Conservation (phyloP, 2,113 vertebrate genomes). For the Hystrix brachyura region DNA sequence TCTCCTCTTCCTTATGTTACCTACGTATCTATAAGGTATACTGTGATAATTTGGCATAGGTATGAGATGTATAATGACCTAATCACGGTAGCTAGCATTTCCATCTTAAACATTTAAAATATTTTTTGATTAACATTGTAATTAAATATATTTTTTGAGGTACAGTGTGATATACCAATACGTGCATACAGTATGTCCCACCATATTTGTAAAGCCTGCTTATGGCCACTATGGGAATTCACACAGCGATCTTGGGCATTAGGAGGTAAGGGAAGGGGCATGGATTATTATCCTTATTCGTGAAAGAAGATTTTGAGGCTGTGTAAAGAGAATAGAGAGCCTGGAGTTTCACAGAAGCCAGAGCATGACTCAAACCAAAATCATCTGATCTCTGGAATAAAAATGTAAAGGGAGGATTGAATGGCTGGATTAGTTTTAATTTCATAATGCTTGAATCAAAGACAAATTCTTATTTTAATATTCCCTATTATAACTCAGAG, state of each 20-base stretch:
- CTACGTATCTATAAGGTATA: not conserved
- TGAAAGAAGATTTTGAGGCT: not conserved
- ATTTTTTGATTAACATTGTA: not conserved
- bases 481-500: not conserved
- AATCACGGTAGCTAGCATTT: not conserved
- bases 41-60: not conserved
- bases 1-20: not conserved
- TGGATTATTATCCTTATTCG: not conserved
- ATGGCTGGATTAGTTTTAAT: not conserved
- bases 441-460: constrained; percentile 39
- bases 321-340: not conserved
- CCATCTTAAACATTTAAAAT: not conserved
- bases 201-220: not conserved
- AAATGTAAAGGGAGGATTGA: constrained; percentile 31
- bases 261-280: not conserved
- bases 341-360: not conserved
- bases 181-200: not conserved
- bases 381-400: not conserved
- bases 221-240: not conserved
- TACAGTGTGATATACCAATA: not conserved
- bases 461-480: constrained; percentile 33
- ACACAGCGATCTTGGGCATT: not conserved
- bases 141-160: not conserved
- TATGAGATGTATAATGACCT: not conserved
- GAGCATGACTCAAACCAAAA: not conserved